Percentiles rank a stretch among this genome's conserved stretches.
phyloP scores from a whole-genome alignment of 2,113 vertebrate genomes.

The Hippopotamus amphibius region DNA sequence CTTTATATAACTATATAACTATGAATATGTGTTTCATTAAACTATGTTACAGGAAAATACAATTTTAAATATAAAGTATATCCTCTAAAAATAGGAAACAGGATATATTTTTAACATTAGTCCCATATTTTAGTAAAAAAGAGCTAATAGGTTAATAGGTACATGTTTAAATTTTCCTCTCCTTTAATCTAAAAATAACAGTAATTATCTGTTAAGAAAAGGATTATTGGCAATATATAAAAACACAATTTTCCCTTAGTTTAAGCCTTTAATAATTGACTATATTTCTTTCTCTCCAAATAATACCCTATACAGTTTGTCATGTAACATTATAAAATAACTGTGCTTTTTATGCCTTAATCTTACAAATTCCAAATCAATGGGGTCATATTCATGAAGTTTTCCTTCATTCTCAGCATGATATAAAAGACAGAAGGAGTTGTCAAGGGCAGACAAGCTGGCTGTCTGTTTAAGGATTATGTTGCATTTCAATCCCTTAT shows the following conservation, averaged over 20 bases:
- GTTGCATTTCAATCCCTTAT: conserved; percentile 30
- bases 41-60: neutral
- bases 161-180: neutral
- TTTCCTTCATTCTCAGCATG: neutral
- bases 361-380: neutral
- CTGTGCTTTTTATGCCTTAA: neutral
- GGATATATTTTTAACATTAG: neutral
- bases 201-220: neutral
- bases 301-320: neutral
- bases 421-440: neutral
- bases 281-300: neutral
- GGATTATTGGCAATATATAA: neutral
- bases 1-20: neutral
- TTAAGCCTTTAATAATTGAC: neutral
- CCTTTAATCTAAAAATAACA: neutral
- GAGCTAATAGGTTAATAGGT: neutral
- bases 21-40: neutral
- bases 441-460: neutral
- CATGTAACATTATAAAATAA: neutral
- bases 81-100: neutral
- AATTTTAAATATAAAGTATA: neutral
- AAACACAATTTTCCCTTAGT: neutral
- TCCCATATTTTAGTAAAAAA: neutral
- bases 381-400: neutral
- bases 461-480: neutral